Evolutionary conservation across 2,888 invertebrate species (phyloP).

Genomic region (Anticlea derivata): DNA sequence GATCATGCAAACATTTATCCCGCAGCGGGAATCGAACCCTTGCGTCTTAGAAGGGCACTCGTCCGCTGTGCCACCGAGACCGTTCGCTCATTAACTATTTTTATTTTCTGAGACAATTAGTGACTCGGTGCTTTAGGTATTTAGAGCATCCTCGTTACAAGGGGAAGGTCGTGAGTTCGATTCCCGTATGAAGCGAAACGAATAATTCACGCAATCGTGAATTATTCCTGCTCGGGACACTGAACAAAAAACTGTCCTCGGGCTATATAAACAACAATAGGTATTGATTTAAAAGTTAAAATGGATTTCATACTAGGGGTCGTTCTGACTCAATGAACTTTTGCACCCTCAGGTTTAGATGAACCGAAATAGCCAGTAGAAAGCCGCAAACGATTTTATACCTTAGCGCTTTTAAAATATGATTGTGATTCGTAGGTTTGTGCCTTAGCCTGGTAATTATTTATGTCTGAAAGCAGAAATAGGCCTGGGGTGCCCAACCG

Average conservation of each 20-base stretch:
- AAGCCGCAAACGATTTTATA: slow-evolving; percentile 19
- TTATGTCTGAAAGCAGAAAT: slow-evolving; percentile 29
- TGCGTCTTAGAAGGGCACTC: too few relatives aligned
- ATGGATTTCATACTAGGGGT: slow-evolving; percentile 50
- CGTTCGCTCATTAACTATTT: too few relatives aligned
- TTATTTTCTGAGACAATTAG: too few relatives aligned
- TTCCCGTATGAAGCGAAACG: too few relatives aligned
- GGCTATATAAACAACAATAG: slow-evolving; percentile 22
- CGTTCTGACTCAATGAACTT: slow-evolving; percentile 58
- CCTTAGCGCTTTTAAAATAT: slow-evolving; percentile 13
- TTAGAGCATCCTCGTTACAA: too few relatives aligned
- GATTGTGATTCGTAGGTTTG: slow-evolving; percentile 5
- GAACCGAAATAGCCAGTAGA: slow-evolving; percentile 51
- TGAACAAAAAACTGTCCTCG: slow-evolving; percentile 7
- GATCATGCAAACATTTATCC: too few relatives aligned
- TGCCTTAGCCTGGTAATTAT: slow-evolving; percentile 22
- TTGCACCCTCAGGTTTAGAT: slow-evolving; percentile 51
- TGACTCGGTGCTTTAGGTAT: too few relatives aligned
- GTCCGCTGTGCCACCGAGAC: too few relatives aligned
- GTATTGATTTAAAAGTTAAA: slow-evolving; percentile 46
- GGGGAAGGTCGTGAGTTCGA: too few relatives aligned
- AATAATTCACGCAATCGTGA: too few relatives aligned
- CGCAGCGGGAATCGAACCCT: too few relatives aligned
- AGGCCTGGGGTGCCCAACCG: slow-evolving; percentile 9
- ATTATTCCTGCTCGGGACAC: too few relatives aligned